Evolutionary conservation across 1,140 invertebrate species (phyloP), one percentile per base, ranked within the genome.

Genomic region (Drosophila parvula): DNA sequence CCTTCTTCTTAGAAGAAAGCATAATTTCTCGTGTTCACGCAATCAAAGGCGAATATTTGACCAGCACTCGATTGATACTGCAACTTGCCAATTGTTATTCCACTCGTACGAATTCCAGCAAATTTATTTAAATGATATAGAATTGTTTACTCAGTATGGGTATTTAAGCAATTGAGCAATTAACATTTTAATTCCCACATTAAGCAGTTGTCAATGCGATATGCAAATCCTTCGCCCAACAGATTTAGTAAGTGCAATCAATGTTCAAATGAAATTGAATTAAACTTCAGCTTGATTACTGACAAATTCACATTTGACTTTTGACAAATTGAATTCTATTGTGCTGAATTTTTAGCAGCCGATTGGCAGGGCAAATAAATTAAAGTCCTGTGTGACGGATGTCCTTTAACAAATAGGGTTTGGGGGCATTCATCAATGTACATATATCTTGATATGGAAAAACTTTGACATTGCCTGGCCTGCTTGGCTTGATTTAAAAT

Each of bases 401-500:
- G 44, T 36, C 10, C 65, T 45, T 45, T 27, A 34, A 12, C 30
- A 47, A 70, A 70, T 30, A 10, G 10, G 48, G 60, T 22, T 41
- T 45, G 41, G 16, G 43, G 34, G 18, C 8, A 73, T 69, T 41
- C 28, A 56, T 70, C 34, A 70, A 70, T 48, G 65, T 32, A 11
- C 10, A 45, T 67, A 11, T 14, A 45, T 67, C 63, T 70, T 69
- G 38, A 68, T 38, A 55, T 12, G 65, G 30, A 58, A 71, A 58
- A 70, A 50, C 41, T 41, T 62, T 69, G 74, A 47, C 45, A 59
- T 41, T 18, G 41, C 30, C 28, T 9, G 27, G 32, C 45, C 75
- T 51, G 28, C 43, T 77, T 59, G 36, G 36, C 40, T 61, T 56
- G 18, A 70, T 78, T 69, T 70, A 22, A 78, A 78, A 78, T 78